Evolutionary conservation across 2,113 vertebrate genomes (phyloP).

Genomic region (Sisor rabdophorus): DNA sequence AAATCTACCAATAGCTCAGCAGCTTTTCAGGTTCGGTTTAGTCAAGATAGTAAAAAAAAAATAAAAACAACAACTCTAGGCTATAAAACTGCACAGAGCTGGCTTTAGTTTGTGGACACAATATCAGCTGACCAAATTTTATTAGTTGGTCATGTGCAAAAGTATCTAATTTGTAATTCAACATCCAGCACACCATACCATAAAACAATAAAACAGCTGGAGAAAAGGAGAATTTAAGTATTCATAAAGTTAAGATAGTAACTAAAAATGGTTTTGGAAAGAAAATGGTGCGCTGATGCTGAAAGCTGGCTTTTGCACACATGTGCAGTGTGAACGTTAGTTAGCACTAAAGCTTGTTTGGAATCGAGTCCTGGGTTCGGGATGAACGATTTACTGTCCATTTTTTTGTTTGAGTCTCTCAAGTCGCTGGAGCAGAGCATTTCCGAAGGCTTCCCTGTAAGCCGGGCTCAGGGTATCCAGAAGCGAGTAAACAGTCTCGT

Average conservation of each 20-base stretch:
- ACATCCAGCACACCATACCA: neutral
- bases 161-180: neutral
- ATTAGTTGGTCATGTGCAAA: conserved; percentile 7
- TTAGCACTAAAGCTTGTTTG: conserved; percentile 17
- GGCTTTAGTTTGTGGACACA: neutral
- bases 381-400: conserved; percentile 70
- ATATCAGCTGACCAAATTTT: conserved; percentile 2
- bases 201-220: conserved; percentile 22
- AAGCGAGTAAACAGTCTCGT: conserved; percentile 94
- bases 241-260: conserved; percentile 44
- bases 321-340: conserved; percentile 19
- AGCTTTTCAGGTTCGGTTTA: conserved; percentile 13
- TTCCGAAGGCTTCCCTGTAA: conserved; percentile 94
- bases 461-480: conserved; percentile 92
- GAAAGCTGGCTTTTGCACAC: conserved; percentile 36
- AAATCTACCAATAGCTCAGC: neutral
- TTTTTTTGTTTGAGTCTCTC: conserved; percentile 85
- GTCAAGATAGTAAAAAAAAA: conserved; percentile 25
- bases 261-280: conserved; percentile 31
- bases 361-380: neutral
- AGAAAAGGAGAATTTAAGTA: conserved; percentile 43
- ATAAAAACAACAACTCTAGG: too few species aligned
- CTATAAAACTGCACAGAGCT: neutral
- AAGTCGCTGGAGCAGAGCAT: conserved; percentile 87
- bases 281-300: conserved; percentile 32